Percentiles rank a stretch among this genome's conserved stretches.
phyloP scores from a whole-genome alignment of 2,888 invertebrate genomes.

The Brenthis daphne region DNA sequence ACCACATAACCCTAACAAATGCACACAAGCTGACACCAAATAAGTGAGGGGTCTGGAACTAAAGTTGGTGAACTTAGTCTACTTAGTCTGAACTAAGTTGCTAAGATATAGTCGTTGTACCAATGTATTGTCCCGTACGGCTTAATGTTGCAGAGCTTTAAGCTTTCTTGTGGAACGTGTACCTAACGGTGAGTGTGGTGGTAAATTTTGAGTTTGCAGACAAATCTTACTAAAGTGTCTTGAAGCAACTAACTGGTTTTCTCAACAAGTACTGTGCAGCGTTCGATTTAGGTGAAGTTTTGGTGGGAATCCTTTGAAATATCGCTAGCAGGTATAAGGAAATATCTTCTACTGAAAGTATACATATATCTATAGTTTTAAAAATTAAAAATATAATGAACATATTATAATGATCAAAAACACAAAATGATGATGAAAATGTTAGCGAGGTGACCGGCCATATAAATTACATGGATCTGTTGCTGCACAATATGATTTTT shows the following conservation, averaged over 20 bases:
- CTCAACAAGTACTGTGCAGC: no score
- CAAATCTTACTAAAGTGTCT: conserved; percentile 7
- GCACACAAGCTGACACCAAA: conserved; percentile 25
- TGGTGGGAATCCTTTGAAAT: no score
- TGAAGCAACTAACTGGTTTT: background rate
- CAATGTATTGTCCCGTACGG: conserved; percentile 33
- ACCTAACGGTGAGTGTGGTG: conserved; percentile 22
- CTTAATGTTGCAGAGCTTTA: conserved; percentile 31
- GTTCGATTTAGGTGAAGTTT: no score
- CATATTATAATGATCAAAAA: no score
- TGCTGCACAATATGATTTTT: no score
- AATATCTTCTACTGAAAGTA: no score
- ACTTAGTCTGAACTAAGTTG: conserved; percentile 31
- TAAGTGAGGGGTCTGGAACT: conserved; percentile 27
- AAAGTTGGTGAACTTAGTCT: conserved; percentile 28
- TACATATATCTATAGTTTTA: no score
- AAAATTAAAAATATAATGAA: no score
- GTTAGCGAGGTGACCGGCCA: no score
- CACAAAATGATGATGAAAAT: no score
- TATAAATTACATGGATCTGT: no score
- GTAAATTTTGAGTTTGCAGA: conserved; percentile 11
- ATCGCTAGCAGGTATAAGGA: no score
- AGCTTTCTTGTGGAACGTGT: conserved; percentile 27
- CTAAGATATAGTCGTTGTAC: conserved; percentile 37
- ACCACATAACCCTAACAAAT: conserved; percentile 11